Percentiles rank a stretch among this genome's conserved stretches.
Evolutionary conservation across 2,113 vertebrate species (phyloP).

Genomic region (Eonycteris spelaea): DNA sequence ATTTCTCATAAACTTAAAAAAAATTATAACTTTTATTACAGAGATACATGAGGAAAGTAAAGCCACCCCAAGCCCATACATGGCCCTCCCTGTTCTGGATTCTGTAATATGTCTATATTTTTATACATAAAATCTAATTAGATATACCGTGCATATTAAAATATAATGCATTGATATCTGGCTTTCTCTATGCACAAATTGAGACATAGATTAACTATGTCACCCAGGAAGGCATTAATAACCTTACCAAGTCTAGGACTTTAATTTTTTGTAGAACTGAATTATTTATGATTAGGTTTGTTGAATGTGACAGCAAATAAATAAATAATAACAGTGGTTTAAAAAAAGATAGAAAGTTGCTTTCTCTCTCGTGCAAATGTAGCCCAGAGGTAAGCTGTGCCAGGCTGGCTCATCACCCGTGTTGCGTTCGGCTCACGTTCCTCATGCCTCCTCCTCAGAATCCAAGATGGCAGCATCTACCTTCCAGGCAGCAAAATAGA

Average conservation of each 20-base stretch:
- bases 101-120: neutral
- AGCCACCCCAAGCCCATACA: neutral
- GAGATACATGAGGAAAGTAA: constrained; percentile 18
- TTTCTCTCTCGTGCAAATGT: neutral
- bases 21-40: neutral
- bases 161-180: neutral
- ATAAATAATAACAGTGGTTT: neutral
- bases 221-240: constrained; percentile 11
- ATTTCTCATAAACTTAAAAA: neutral
- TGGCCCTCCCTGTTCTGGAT: neutral
- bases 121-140: constrained; percentile 46
- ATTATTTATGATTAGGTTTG: neutral
- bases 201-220: neutral
- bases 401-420: neutral
- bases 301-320: neutral
- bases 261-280: constrained; percentile 8
- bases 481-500: neutral
- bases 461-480: neutral
- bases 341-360: neutral
- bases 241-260: constrained; percentile 7
- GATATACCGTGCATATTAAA: neutral
- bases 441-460: neutral
- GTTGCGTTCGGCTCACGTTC: neutral
- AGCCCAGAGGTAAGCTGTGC: neutral
- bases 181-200: neutral